phyloP scores from a whole-genome alignment of 2,797 vertebrate genomes.

The Gymnodraco acuticeps region DNA sequence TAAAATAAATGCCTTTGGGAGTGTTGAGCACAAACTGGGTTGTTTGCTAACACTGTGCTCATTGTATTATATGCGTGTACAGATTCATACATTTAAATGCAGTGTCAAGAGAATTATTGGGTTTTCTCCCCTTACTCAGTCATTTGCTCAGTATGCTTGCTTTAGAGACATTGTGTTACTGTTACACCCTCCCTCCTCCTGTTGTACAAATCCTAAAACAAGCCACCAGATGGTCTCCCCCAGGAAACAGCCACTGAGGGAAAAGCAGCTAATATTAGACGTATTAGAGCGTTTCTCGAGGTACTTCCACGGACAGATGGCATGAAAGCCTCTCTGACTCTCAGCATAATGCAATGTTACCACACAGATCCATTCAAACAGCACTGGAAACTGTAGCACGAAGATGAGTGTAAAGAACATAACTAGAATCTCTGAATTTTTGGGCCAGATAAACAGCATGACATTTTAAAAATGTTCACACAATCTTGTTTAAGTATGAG shows the following conservation, averaged over 20 bases:
- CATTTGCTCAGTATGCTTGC: constrained; percentile 1
- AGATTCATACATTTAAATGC: not conserved
- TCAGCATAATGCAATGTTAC: constrained; percentile 33
- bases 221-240: constrained; percentile 80
- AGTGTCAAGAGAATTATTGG: no score
- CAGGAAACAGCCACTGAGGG: constrained; percentile 68
- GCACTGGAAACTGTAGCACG: not conserved
- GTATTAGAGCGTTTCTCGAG: constrained; percentile 71
- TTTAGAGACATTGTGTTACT: constrained; percentile 2
- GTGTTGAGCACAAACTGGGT: not conserved
- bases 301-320: constrained; percentile 74
- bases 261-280: constrained; percentile 79
- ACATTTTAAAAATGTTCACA: not conserved
- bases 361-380: not conserved
- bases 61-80: not conserved
- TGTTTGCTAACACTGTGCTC: not conserved
- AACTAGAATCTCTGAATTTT: not conserved
- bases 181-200: constrained; percentile 4
- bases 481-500: no score
- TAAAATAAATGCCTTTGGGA: not conserved
- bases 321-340: constrained; percentile 63
- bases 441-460: not conserved
- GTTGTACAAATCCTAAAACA: constrained; percentile 49
- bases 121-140: no score
- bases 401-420: not conserved